phyloP scores from a whole-genome alignment of 2,888 invertebrate species.

The Brachycybe producta region DNA sequence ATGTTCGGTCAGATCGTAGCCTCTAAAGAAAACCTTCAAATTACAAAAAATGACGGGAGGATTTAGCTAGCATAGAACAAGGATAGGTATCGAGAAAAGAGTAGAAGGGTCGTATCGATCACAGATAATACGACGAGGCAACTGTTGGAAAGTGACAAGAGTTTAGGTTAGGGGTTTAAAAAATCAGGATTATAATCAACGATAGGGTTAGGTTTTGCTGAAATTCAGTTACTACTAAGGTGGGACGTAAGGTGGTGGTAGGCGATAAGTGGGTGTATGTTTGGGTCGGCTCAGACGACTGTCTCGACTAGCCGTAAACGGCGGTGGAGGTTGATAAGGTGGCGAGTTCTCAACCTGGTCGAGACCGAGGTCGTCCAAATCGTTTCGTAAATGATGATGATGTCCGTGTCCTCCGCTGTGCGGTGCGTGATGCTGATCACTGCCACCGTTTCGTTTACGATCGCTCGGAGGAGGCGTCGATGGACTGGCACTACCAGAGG shows the following conservation, averaged over 20 bases:
- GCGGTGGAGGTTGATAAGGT: constrained; percentile 83
- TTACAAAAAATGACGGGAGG: too few species aligned
- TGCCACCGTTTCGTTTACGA: constrained; percentile 25
- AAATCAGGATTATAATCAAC: too few species aligned
- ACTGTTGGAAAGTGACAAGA: too few species aligned
- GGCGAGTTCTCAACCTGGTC: constrained; percentile 40
- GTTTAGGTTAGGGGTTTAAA: too few species aligned
- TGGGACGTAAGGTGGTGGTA: constrained; percentile 93
- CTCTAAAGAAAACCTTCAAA: too few species aligned
- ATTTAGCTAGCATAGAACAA: too few species aligned
- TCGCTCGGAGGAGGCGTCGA: constrained; percentile 26
- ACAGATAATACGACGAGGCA: too few species aligned
- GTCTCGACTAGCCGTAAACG: constrained; percentile 61
- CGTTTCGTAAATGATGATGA: constrained; percentile 20
- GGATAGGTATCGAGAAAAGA: too few species aligned
- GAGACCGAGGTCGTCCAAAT: constrained; percentile 5
- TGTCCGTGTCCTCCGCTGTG: constrained; percentile 17
- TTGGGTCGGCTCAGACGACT: constrained; percentile 55
- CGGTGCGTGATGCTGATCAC: constrained; percentile 15
- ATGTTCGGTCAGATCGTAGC: too few species aligned
- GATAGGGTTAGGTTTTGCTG: too few species aligned
- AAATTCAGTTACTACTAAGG: too few species aligned
- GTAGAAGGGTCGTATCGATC: too few species aligned
- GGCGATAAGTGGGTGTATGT: constrained; percentile 79
- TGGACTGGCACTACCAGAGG: constrained; percentile 39